Evolutionary conservation across 2,888 invertebrate genomes (phyloP), one percentile per base, ranked within the genome.

Genomic region (Euspilapteryx auroguttella): DNA sequence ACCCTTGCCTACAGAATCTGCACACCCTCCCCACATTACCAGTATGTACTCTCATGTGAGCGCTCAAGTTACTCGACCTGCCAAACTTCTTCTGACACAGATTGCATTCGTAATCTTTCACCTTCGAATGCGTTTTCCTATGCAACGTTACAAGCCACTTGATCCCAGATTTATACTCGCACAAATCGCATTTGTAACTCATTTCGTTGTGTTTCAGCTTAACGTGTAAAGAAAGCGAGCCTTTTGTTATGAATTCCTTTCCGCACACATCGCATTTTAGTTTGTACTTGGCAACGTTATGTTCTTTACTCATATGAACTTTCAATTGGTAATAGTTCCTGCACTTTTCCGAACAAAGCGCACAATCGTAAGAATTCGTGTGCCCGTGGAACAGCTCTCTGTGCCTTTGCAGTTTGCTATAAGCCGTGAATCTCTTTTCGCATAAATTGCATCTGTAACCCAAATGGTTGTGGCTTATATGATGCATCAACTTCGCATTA

Each of bases 71-170:
- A 24, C 80, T 81, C 5, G 79, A 77, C 21, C 81, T 66, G 0
- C 78, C 66, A 25, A 81, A 78, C 38, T 56, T 58, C 24, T 58
- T 68, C 0, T 69, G 65, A 30, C 82, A 83, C n/a, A 79, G 54
- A 21, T 78, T 78, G 33, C 82, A 82, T 1, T 55, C 50, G 31
- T 79, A 79, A 8, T 63, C 56, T 7, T 62, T 71, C 2, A 75
- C 69, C 1, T 68, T 71, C 11, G 55, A 63, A 48, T 80, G 81
- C 21, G 64, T 71, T 12, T 64, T 57, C 27, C 61, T 63, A 33
- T 80, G 80, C 2, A 66, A 32, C 14, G 49, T 64, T 1, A 69
- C 45, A 41, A 55, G 40, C 57, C 58, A 64, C 30, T 59, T 61
- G 0, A 62, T 55, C 0, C 51, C 49, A 0, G 62, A 51, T 8